Evolutionary conservation across 2,113 vertebrate species (phyloP), one percentile per base, ranked within the genome.

Genomic region (Albula goreensis): DNA sequence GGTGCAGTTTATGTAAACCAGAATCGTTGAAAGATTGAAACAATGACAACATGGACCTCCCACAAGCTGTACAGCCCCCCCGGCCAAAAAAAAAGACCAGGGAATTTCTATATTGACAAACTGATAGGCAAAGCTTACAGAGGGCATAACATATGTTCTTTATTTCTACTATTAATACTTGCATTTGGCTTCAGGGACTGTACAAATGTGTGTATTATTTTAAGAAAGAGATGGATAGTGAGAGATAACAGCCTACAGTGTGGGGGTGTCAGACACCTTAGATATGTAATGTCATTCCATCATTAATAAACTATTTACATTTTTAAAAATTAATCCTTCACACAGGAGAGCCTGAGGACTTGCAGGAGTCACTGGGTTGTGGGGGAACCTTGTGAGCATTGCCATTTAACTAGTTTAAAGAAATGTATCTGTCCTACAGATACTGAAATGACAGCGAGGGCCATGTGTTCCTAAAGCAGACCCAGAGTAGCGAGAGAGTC

Each of bases 261-360:
- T 60, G 57, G 17, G 11, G 17, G 57, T 15, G 85, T 81, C 86
- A 85, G 51, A 89, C 86, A 88, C 80, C 15, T 66, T 70, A 63
- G 88, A 89, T 86, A 89, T 83, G 87, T 80, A 80, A 88, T 86
- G 86, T 88, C 31, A 41, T 41, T 41, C 89, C 87, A 91, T 83
- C 51, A 87, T 88, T 92, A 86, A 92, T 89, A 92, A 88, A 87
- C 82, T 81, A 82, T 50, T 83, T 83, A 90, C 77, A 41, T 41
- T 41, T 41, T 41, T 41, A 41, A 41, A 41, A 41, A 41, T 41
- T 41, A 41, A 41, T 41, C 31, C 31, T 41, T 41, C 31, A 41
- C 31, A 41, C 31, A 41, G 83, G 90, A 83, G 86, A 87, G n/a
- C 89, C 9, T 83, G 86, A 90, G 8, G 89, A 78, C 13, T 83